phyloP scores from a whole-genome alignment of 2,797 vertebrate species.

The Acanthiza pusilla region DNA sequence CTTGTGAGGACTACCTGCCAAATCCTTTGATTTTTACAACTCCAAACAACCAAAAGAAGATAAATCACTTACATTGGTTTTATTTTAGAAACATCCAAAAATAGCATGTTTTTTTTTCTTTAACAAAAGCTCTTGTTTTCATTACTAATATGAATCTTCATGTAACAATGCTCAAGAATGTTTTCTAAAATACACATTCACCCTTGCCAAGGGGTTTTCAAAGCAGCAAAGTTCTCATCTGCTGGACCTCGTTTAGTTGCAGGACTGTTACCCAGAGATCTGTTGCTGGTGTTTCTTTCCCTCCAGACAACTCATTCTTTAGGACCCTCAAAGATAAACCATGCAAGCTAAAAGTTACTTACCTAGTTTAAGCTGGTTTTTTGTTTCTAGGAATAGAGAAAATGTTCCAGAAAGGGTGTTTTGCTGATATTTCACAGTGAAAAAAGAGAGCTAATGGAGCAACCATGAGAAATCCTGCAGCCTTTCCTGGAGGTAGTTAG shows the following conservation, averaged over 20 bases:
- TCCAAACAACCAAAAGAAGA: not conserved
- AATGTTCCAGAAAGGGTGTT: not conserved
- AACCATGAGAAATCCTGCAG: constrained; percentile 24
- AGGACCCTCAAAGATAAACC: not conserved
- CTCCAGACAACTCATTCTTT: not conserved
- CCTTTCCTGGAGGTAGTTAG: constrained; percentile 46
- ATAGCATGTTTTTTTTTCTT: constrained; percentile 10
- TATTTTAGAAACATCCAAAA: constrained; percentile 69
- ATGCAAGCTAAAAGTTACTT: not conserved
- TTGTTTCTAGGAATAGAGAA: not conserved
- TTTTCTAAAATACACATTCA: not conserved
- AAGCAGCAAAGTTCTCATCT: not conserved
- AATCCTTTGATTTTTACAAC: not conserved
- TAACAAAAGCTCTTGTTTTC: constrained; percentile 46
- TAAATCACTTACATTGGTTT: not conserved
- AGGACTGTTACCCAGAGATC: not conserved
- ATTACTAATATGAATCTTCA: not conserved
- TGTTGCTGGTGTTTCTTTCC: constrained; percentile 55
- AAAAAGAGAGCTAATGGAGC: not conserved
- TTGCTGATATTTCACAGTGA: constrained; percentile 40
- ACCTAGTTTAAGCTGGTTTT: not conserved
- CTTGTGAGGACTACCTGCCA: not conserved
- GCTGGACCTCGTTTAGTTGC: not conserved
- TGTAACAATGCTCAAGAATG: not conserved
- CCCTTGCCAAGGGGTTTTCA: not conserved